Evolutionary conservation across 2,797 vertebrate genomes (phyloP).

Genomic region (Acridotheres tristis): DNA sequence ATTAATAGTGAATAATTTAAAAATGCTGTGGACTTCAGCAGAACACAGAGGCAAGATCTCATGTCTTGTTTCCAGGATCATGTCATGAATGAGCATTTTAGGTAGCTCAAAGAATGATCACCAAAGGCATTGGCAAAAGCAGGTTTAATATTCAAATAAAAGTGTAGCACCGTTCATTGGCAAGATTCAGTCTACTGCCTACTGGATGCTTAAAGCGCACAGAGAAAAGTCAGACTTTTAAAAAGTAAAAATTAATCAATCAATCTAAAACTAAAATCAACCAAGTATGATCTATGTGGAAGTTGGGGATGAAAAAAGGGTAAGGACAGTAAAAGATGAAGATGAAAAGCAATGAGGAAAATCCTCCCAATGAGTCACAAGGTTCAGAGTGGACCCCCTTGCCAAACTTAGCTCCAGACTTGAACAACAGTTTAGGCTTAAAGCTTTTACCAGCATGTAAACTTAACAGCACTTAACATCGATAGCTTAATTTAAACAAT

Average conservation of each 20-base stretch:
- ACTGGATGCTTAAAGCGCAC: background rate
- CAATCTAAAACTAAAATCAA: background rate
- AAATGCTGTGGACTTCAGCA: background rate
- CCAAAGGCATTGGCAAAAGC: background rate
- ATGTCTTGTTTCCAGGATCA: background rate
- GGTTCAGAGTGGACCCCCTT: background rate
- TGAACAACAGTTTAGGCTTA: background rate
- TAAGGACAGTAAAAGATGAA: background rate
- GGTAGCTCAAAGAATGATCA: background rate
- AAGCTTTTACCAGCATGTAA: background rate
- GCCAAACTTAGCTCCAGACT: background rate
- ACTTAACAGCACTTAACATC: background rate
- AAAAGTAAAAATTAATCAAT: background rate
- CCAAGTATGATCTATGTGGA: background rate
- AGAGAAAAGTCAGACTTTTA: background rate
- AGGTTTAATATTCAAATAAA: background rate
- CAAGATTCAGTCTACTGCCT: background rate
- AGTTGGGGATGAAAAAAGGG: background rate
- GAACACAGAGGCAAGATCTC: background rate
- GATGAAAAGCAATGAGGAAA: background rate
- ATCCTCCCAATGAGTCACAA: background rate
- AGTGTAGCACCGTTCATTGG: background rate
- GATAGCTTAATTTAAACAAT: background rate
- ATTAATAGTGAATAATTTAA: background rate
- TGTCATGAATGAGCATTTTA: background rate